Base-by-base conservation (phyloP, 2,888 invertebrate species). In the Nezara viridula region DNA sequence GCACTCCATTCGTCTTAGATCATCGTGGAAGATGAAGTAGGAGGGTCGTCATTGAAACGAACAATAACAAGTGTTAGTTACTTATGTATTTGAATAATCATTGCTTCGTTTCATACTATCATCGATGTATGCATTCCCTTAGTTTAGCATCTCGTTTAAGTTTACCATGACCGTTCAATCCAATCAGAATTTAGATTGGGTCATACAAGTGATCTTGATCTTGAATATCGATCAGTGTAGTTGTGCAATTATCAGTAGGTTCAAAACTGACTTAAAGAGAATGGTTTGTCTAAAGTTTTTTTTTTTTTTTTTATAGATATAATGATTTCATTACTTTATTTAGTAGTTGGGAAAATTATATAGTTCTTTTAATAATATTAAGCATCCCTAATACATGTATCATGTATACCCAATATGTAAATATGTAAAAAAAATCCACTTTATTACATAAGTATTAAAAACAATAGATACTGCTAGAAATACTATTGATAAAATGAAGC, bases 1-100 rank as follows among this genome's bases (percentile, higher is more conserved):
- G 66, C 19, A 73, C 66, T 73, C 66, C 66, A 73, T 37, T 73
- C 66, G 16, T 37, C 66, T 73, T 73, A 73, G 66, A 37, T 73
- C 66, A 73, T 73, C 66, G 5, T 2, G 27, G 27, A 32, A 9
- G 27, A 60, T 12, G 60, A 27, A 14, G 27, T 7, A 73, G 66
- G 66, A 73, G 66, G 37, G 32, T 32, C 37, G 66, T 73, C 66
- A 73, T 73, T 21, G 32, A 19, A 73, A 37, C 2, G 66, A 73
- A 19, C 32, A 73, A 37, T 73, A 73, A 37, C 32, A 32, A 60
- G 12, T 32, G 32, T 37, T 73, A 73, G 32, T 66, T 60, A 19
- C 5, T 55, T 55, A n/a, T 55, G 2, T 27, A 27, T 14, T 4
- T 60, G 60, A 27, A 32, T 32, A 60, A 16, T 60, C 16, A 27